A percentile compares a stretch with the other conserved stretches of the same genome.
phyloP scores from a whole-genome alignment of 2,797 vertebrate species.

The Alauda arvensis region DNA sequence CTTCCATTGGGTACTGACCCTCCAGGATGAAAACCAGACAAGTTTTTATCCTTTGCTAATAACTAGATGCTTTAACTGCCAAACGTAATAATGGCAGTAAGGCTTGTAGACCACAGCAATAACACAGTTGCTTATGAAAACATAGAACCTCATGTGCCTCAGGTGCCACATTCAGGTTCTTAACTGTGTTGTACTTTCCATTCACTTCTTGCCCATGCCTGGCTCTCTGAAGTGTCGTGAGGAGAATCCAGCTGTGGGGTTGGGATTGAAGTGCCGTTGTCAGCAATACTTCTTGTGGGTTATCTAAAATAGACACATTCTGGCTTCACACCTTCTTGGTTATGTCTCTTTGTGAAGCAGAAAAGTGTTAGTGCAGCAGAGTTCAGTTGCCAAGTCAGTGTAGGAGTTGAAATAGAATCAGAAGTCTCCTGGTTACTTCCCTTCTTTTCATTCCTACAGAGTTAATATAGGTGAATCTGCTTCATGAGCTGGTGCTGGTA shows the following conservation, averaged over 20 bases:
- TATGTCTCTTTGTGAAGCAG: not conserved
- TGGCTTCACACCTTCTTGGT: not conserved
- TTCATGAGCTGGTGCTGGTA: not conserved
- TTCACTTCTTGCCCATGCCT: not conserved
- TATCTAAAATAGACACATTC: not conserved
- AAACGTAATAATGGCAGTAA: not conserved
- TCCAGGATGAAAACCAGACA: not conserved
- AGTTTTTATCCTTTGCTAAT: not conserved
- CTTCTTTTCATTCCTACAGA: not conserved
- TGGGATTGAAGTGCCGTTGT: not conserved
- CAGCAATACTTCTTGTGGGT: not conserved
- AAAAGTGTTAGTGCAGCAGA: not conserved
- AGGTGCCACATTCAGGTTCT: not conserved
- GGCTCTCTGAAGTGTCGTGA: not conserved
- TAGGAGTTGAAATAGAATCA: not conserved
- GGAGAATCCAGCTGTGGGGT: not conserved
- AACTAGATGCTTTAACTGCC: not conserved
- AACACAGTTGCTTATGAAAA: slow-evolving; percentile 12
- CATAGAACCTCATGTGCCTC: not conserved
- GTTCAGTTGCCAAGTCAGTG: not conserved
- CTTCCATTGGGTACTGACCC: not conserved
- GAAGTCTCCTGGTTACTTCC: not conserved
- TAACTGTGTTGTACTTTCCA: not conserved
- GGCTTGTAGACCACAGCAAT: not conserved
- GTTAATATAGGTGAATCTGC: not conserved